These are phyloP conservation scores for Acleris holmiana DNA, from an alignment of 2,888 invertebrate species.

Conservation along the genomic window DNA sequence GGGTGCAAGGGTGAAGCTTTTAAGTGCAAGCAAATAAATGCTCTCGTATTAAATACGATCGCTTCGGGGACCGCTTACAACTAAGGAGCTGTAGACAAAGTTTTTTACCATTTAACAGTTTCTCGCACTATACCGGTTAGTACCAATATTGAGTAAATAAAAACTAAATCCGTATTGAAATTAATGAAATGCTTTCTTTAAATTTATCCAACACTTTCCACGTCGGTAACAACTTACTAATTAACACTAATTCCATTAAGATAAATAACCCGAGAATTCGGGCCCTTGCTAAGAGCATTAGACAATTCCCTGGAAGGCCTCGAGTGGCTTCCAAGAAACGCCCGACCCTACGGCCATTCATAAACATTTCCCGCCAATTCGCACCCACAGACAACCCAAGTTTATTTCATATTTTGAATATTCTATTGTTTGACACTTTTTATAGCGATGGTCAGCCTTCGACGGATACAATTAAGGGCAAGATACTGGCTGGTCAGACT, in stretches of 20 bases:
- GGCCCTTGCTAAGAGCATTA: slow-evolving; percentile 9
- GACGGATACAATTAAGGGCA: neutral
- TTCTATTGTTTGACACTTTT: slow-evolving; percentile 7
- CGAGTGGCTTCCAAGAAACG: slow-evolving; percentile 21
- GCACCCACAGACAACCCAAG: slow-evolving; percentile 21
- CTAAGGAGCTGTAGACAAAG: no score
- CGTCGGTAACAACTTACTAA: slow-evolving; percentile 14
- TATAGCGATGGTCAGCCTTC: slow-evolving; percentile 5
- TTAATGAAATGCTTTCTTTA: no score
- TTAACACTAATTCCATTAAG: slow-evolving; percentile 22
- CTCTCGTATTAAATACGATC: no score
- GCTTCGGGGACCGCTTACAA: no score
- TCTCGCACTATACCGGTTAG: no score
- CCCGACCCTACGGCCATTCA: slow-evolving; percentile 23
- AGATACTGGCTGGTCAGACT: slow-evolving; percentile 1
- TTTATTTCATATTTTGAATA: slow-evolving; percentile 3
- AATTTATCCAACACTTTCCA: slow-evolving; percentile 3
- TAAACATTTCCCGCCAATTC: slow-evolving; percentile 30
- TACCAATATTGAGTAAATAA: no score
- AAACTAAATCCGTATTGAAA: no score
- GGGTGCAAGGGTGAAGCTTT: no score
- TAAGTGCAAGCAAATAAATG: no score
- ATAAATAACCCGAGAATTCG: slow-evolving; percentile 20
- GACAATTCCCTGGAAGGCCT: slow-evolving; percentile 22
- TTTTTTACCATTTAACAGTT: no score